Evolutionary conservation across 2,888 invertebrate genomes (phyloP).

Genomic region (Ditylenchus weischeri): DNA sequence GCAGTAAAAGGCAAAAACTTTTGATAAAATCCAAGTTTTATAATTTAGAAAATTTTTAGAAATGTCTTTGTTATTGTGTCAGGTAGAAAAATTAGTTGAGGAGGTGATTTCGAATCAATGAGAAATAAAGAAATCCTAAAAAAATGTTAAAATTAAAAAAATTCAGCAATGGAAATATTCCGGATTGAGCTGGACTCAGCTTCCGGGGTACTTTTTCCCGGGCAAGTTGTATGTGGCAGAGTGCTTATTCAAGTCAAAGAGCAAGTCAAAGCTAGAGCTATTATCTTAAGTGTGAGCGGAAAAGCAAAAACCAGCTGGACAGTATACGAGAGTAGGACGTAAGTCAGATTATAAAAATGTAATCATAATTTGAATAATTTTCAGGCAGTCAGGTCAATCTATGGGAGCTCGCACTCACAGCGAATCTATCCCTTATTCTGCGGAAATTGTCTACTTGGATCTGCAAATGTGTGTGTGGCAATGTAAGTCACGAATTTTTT

Average conservation of each 20-base stretch:
- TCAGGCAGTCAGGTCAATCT: no score
- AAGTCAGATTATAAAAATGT: no score
- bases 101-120: no score
- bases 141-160: not conserved
- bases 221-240: constrained; percentile 16
- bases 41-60: no score
- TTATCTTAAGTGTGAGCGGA: not conserved
- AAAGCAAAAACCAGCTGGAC: not conserved
- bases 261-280: constrained; percentile 26
- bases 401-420: not conserved
- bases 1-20: no score
- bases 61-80: no score
- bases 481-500: no score
- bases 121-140: no score
- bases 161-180: constrained; percentile 15
- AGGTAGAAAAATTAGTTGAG: no score
- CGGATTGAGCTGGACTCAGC: constrained; percentile 23
- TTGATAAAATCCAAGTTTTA: no score
- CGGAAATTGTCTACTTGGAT: constrained; percentile 28
- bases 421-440: constrained; percentile 27
- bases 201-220: constrained; percentile 15
- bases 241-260: constrained; percentile 27
- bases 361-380: no score
- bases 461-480: constrained; percentile 22
- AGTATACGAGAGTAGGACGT: no score